Base-by-base conservation (phyloP, 2,113 vertebrate species). In the Anolis sagrei region DNA sequence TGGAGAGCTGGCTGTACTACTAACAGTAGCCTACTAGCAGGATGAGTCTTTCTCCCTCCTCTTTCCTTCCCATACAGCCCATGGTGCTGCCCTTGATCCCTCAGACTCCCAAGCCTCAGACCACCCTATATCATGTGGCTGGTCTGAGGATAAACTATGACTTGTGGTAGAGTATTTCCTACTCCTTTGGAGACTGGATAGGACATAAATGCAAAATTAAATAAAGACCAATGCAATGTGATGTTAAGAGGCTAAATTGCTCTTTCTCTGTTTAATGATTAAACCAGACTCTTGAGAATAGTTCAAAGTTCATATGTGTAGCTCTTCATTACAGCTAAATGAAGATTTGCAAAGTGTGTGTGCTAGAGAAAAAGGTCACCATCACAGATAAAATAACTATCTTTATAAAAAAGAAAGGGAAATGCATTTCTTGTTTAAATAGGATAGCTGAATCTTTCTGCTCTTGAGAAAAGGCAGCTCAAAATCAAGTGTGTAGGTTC, bases 351-450 rank as follows among this genome's bases (percentile, higher is more conserved):
- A 36, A 34, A 66, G 23, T 48, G 49, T 34, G 2, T 29, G 51
- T 32, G 49, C 25, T 32, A 82, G 5, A 51, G n/a, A 72, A 72
- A 58, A 48, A 58, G n/a, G 49, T 58, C 54, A 72, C 68, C 51
- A 39, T 32, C 23, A 27, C 49, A 73, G 68, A 82, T 58, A 51
- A 27, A 34, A 23, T 29, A 73, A 13, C 48, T 72, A 36, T 32
- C 25, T 61, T 83, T 62, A 62, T 19, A 74, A 74, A 83, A 54
- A 58, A 58, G 11, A 58, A 58, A 58, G 18, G 4, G 21, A 51
- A 70, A 82, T 18, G 3, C 25, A 27, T n/a, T 81, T 69, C 18
- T n/a, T 83, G 25, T 62, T 83, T 75, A 83, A 83, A 62, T 75
- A 62, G 54, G 51, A 75, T 48, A 75, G n/a, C 36, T 8, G 11